Evolutionary conservation across 2,888 invertebrate species (phyloP), one percentile per base, ranked within the genome.

Genomic region (Scaptomyza reducta): DNA sequence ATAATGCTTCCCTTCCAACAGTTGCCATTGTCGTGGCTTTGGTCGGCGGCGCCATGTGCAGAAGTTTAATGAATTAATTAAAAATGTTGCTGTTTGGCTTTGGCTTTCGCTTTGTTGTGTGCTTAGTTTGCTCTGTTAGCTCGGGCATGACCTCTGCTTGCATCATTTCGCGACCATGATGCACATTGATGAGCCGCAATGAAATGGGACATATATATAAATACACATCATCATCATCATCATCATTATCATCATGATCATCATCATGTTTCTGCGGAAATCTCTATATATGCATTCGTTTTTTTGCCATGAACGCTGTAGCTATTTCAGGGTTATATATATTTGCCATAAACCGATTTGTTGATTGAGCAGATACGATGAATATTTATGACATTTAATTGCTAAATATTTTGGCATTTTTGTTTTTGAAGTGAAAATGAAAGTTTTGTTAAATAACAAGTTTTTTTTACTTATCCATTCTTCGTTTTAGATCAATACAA

Each of bases 31-130:
- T 14, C 44, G 22, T 22, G 1, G 22, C 22, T 22, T 1, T 22
- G 1, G 64, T 14, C 14, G 54, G 18, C 65, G 70, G 69, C 76
- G 82, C 70, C 76, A 84, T 76, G 69, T 70, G 79, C 79, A 68
- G 60, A 65, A 58, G 63, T 74, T 87, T 77, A 87, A 83, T 83
- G 83, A 83, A 83, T 87, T 87, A 83, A 83, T 83, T 87, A 83
- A 82, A 81, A 82, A 76, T 16, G 66, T 73, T 47, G 64, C 62
- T 33, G 54, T 51, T 38, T 61, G 46, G 38, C 62, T 51, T 35
- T 53, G 40, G 11, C 45, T 49, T 47, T 22, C 3, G 22, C 22
- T 22, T 22, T 22, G 3, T 1, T 46, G 51, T 16, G 13, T 42
- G 57, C 13, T 74, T 22, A 22, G 22, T 22, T 51, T 45, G 27